Percentiles rank a stretch among this genome's conserved stretches.
Conservation (phyloP, 2,797 vertebrate species). For the Anguilla megastoma region DNA sequence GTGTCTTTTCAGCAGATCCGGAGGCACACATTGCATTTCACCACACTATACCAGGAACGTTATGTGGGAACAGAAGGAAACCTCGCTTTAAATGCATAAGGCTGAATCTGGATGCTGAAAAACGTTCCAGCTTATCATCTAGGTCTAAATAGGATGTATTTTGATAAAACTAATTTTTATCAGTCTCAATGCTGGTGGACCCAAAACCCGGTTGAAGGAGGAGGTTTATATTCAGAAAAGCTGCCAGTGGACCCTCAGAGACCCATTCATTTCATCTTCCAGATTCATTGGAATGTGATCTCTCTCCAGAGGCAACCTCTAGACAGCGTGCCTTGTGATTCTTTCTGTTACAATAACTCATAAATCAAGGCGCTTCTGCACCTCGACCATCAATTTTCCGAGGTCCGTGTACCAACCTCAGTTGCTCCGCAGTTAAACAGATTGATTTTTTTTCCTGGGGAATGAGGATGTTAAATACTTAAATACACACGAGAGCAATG, state of each 20-base stretch:
- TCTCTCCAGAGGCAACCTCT: neutral
- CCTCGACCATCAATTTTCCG: neutral
- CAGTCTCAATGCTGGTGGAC: neutral
- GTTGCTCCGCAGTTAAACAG: neutral
- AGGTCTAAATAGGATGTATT: neutral
- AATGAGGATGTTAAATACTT: neutral
- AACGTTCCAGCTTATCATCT: neutral
- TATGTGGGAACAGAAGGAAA: neutral
- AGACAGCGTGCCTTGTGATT: neutral
- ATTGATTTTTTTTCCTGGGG: neutral
- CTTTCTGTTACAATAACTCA: neutral
- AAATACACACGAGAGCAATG: neutral
- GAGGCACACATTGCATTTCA: neutral
- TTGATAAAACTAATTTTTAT: neutral
- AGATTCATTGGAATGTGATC: neutral
- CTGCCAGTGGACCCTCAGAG: neutral
- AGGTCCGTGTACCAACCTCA: too few species aligned
- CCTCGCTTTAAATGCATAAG: neutral
- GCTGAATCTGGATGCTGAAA: neutral
- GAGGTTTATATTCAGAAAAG: neutral
- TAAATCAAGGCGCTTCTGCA: neutral
- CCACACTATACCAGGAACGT: neutral
- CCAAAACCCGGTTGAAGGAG: neutral
- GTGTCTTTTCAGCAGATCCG: neutral
- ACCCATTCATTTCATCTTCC: neutral